phyloP scores from a whole-genome alignment of 2,797 vertebrate genomes.

The Poeciliopsis turneri region DNA sequence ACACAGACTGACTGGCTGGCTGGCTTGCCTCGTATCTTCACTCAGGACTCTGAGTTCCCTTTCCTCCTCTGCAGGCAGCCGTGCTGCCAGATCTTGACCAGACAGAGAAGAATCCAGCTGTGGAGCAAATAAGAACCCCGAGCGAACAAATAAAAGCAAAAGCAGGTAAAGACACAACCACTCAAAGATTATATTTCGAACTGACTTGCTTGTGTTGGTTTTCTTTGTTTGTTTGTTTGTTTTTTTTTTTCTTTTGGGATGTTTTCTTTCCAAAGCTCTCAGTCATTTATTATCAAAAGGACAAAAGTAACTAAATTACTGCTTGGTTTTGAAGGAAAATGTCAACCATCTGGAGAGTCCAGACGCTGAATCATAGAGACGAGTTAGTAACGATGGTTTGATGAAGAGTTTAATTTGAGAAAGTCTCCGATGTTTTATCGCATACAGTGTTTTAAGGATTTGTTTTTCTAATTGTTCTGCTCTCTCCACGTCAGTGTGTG shows the following conservation, averaged over 20 bases:
- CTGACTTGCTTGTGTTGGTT: conserved; percentile 3
- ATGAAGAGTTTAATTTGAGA: background rate
- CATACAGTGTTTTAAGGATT: background rate
- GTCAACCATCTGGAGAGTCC: background rate
- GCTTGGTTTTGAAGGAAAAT: background rate
- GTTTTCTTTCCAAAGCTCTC: too few species aligned
- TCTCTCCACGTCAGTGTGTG: background rate
- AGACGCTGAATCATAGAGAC: background rate
- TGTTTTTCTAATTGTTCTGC: background rate
- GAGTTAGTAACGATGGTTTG: background rate
- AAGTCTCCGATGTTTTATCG: background rate
- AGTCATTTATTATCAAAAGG: conserved; percentile 2
- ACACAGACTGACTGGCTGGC: conserved; percentile 74
- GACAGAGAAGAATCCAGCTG: conserved; percentile 67
- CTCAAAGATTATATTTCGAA: conserved; percentile 28
- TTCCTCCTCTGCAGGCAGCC: conserved; percentile 61
- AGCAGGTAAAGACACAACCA: conserved; percentile 22
- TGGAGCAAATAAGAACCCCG: conserved; percentile 57
- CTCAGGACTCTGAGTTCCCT: conserved; percentile 73
- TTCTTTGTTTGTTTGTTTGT: too few species aligned
- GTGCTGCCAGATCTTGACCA: conserved; percentile 63
- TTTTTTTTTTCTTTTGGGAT: too few species aligned
- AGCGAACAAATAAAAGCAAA: conserved; percentile 28
- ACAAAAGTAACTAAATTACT: background rate
- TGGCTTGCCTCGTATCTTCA: conserved; percentile 71